These are phyloP conservation scores for Mormyrus hasselquistii DNA, from an alignment of 2,797 vertebrate species.

Conservation along the genomic window DNA sequence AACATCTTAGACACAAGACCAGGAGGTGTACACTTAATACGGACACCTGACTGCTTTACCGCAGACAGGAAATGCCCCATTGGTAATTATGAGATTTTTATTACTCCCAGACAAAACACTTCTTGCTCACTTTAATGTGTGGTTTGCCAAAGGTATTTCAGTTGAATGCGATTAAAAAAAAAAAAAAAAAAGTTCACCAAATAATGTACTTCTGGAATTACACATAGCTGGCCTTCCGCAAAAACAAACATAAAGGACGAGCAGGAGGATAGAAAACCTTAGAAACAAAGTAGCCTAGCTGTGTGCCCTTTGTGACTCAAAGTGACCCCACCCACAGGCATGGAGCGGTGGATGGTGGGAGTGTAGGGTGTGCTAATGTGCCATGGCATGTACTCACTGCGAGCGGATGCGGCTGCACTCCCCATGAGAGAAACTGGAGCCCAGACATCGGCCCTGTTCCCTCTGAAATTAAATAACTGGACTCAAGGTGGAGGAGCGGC, in stretches of 20 bases:
- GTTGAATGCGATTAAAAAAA: background rate
- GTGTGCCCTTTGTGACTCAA: background rate
- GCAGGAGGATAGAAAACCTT: background rate
- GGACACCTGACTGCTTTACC: background rate
- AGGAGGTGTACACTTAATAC: background rate
- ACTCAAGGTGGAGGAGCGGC: background rate
- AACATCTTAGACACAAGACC: background rate
- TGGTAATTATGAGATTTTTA: background rate
- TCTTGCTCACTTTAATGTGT: background rate
- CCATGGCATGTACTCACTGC: conserved; percentile 67
- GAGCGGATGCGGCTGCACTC: conserved; percentile 78
- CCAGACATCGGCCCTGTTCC: conserved; percentile 75
- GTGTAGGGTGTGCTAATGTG: background rate
- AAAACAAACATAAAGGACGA: background rate
- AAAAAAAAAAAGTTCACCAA: background rate
- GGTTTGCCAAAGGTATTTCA: background rate
- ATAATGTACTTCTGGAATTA: background rate
- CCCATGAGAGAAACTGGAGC: conserved; percentile 83
- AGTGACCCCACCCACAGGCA: background rate
- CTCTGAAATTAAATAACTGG: conserved; percentile 55
- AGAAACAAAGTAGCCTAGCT: background rate
- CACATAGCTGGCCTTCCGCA: background rate
- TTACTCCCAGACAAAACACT: background rate
- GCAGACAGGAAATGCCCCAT: background rate
- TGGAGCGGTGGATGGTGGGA: background rate